Conservation (phyloP, 2,888 invertebrate genomes). For the Unio delphinus region DNA sequence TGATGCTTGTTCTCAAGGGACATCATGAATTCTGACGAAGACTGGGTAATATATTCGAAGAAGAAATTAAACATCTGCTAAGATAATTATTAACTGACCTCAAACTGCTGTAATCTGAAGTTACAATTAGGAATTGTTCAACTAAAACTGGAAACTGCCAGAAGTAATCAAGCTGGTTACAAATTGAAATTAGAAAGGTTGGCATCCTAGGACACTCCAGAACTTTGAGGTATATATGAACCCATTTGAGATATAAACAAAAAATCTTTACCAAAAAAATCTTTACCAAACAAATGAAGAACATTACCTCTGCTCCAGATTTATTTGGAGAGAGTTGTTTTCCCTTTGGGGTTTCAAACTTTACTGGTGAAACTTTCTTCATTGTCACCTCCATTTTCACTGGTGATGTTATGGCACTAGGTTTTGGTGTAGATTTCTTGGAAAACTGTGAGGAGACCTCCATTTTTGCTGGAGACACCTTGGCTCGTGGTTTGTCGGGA, state of each 20-base stretch:
- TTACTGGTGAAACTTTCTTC: conserved; percentile 21
- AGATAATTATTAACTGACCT: no score
- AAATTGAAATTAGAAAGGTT: background rate
- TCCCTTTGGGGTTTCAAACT: conserved; percentile 23
- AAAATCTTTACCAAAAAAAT: background rate
- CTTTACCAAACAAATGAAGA: background rate
- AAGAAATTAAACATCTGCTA: no score
- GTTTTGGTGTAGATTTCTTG: conserved; percentile 13
- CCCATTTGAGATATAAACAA: background rate
- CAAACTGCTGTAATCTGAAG: no score
- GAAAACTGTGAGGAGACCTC: conserved; percentile 11
- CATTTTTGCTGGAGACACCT: conserved; percentile 21
- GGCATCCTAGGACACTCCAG: no score
- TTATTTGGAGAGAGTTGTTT: conserved; percentile 16
- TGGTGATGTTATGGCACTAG: conserved; percentile 21
- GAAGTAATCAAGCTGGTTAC: background rate
- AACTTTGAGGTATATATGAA: background rate
- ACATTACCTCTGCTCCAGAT: conserved; percentile 5
- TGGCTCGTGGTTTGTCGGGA: conserved; percentile 19
- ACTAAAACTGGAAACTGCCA: background rate
- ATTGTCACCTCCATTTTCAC: conserved; percentile 11
- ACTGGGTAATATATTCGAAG: no score
- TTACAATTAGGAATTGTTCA: no score
- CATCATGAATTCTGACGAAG: no score
- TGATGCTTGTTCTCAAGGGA: no score